A percentile compares a stretch with the other conserved stretches of the same genome.
These are phyloP conservation scores for Abscondita cerata DNA, from an alignment of 2,888 invertebrate species.

Conservation along the genomic window DNA sequence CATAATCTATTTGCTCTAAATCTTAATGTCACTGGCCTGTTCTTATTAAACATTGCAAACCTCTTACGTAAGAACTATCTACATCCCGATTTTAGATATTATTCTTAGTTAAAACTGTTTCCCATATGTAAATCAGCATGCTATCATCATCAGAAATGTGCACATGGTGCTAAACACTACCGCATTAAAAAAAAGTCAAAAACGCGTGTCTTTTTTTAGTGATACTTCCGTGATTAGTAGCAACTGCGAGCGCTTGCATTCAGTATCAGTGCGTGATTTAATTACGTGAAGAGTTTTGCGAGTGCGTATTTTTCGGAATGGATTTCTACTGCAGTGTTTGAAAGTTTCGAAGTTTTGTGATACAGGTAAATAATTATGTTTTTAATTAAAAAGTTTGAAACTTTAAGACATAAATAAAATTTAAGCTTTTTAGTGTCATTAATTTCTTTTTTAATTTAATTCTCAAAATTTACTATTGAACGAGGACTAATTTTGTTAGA, in stretches of 20 bases:
- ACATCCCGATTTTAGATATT: slow-evolving; percentile 17
- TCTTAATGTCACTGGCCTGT: slow-evolving; percentile 7
- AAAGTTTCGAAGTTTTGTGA: background rate
- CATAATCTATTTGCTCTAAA: slow-evolving; percentile 4
- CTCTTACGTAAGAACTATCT: slow-evolving; percentile 21
- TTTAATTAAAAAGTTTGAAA: background rate
- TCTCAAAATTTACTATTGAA: too few species aligned
- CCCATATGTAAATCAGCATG: slow-evolving; percentile 27
- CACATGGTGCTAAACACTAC: slow-evolving; percentile 20
- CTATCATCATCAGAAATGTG: slow-evolving; percentile 26
- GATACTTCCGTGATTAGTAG: slow-evolving; percentile 20
- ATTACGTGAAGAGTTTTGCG: slow-evolving; percentile 15
- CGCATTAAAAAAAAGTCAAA: slow-evolving; percentile 22
- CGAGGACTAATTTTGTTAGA: too few species aligned
- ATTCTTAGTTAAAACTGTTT: slow-evolving; percentile 26
- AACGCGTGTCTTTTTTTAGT: slow-evolving; percentile 24
- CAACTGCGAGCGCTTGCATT: slow-evolving; percentile 5
- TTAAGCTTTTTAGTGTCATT: too few species aligned
- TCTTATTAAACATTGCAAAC: slow-evolving; percentile 22
- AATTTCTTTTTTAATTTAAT: too few species aligned
- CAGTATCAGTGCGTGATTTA: slow-evolving; percentile 18
- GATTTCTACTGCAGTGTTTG: slow-evolving; percentile 14
- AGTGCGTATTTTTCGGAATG: slow-evolving; percentile 18
- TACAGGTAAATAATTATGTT: background rate
- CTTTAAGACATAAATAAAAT: background rate